These are phyloP conservation scores for Mactromeris polynyma DNA, from an alignment of 2,888 invertebrate genomes.

Conservation along the genomic window DNA sequence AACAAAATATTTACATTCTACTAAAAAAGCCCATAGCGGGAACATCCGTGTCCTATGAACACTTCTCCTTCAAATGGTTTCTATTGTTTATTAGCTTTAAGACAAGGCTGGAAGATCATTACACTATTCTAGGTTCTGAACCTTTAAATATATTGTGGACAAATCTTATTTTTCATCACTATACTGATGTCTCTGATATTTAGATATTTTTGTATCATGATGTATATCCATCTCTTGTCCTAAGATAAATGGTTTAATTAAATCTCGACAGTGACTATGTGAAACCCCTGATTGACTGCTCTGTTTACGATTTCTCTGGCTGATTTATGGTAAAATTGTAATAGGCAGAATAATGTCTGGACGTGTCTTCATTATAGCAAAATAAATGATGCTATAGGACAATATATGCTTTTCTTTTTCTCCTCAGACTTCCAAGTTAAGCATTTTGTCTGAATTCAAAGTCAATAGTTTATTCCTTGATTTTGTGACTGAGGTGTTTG, in stretches of 20 bases:
- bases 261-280: slow-evolving; percentile 4
- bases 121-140: no score
- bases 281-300: background rate
- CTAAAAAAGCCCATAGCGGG: no score
- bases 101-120: no score
- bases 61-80: no score
- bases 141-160: no score
- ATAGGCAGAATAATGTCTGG: slow-evolving; percentile 23
- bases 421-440: background rate
- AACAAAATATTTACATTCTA: no score
- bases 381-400: background rate
- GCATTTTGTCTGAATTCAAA: no score
- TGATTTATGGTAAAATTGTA: slow-evolving; percentile 17
- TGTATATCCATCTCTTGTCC: background rate
- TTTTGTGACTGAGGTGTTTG: no score
- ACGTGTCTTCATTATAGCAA: background rate
- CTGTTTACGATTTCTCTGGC: background rate
- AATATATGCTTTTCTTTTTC: slow-evolving; percentile 2
- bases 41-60: no score
- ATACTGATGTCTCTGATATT: background rate
- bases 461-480: no score
- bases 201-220: background rate
- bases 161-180: background rate
- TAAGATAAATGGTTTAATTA: slow-evolving; percentile 31
- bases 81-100: no score